Conservation (phyloP, 1,140 invertebrate genomes). For the Bathynomus jamesi region DNA sequence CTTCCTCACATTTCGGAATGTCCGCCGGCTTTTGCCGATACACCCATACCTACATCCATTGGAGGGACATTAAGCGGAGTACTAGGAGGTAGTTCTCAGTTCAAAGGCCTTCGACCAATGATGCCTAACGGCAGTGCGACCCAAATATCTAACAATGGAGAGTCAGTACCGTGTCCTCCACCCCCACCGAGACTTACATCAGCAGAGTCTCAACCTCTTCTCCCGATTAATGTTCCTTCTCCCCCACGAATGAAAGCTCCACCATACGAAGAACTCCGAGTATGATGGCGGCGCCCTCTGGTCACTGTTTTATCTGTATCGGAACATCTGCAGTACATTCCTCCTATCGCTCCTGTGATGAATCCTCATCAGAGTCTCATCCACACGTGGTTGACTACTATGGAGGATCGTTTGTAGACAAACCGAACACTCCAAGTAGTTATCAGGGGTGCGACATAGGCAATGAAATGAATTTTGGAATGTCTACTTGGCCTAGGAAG, state of each 20-base stretch:
- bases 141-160: constrained; percentile 2
- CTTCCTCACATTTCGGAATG: constrained; percentile 35
- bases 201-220: constrained; percentile 27
- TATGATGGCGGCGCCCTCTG: constrained; percentile 37
- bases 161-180: constrained; percentile 4
- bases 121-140: constrained; percentile 33
- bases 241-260: constrained; percentile 31
- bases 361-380: constrained; percentile 11
- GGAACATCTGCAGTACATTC: constrained; percentile 8
- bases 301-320: constrained; percentile 25
- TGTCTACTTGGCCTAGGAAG: constrained; percentile 7
- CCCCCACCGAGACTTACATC: constrained; percentile 9
- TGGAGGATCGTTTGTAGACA: constrained; percentile 24
- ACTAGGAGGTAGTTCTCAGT: not conserved
- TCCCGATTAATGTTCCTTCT: constrained; percentile 24
- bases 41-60: constrained; percentile 7
- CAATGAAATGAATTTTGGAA: not conserved
- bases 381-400: constrained; percentile 36
- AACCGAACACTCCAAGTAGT: constrained; percentile 14
- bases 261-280: constrained; percentile 28
- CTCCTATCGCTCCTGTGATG: not conserved
- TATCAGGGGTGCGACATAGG: not conserved
- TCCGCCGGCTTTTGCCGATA: constrained; percentile 33
- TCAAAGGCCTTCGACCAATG: constrained; percentile 13
- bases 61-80: not conserved